These are phyloP conservation scores for Paratrypauchen microcephalus DNA, from an alignment of 2,797 vertebrate genomes.

Conservation along the genomic window DNA sequence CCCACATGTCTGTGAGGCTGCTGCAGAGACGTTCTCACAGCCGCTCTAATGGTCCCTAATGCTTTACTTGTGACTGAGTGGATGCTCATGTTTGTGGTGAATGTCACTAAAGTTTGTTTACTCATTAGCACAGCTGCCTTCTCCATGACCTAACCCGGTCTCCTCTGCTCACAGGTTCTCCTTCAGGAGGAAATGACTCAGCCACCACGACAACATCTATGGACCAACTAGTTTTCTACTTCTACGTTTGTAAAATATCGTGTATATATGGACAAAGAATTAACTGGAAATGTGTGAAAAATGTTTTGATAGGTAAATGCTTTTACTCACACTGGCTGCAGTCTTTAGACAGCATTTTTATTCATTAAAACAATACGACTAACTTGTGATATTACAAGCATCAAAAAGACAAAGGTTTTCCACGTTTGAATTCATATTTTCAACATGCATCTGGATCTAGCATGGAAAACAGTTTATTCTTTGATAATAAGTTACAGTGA, in stretches of 20 bases:
- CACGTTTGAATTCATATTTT: background rate
- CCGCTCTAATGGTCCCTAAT: conserved; percentile 46
- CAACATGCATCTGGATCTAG: conserved; percentile 3
- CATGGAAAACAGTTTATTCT: conserved; percentile 55
- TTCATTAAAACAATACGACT: background rate
- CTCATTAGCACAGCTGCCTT: conserved; percentile 39
- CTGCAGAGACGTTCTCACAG: conserved; percentile 48
- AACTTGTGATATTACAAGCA: background rate
- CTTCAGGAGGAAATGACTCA: conserved; percentile 73
- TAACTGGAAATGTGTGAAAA: conserved; percentile 59
- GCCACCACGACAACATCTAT: conserved; percentile 31
- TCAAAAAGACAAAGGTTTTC: background rate
- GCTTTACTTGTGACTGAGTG: conserved; percentile 70
- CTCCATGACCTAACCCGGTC: conserved; percentile 9
- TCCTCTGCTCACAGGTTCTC: conserved; percentile 74
- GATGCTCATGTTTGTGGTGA: conserved; percentile 49
- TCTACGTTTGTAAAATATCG: conserved; percentile 28
- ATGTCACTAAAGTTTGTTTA: conserved; percentile 27
- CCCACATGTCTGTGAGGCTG: background rate
- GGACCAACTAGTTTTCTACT: conserved; percentile 3
- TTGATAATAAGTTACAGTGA: conserved; percentile 54
- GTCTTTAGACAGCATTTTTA: conserved; percentile 1
- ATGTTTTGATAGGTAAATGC: background rate
- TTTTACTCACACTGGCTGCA: conserved; percentile 1
- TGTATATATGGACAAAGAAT: conserved; percentile 20